phyloP scores from a whole-genome alignment of 2,888 invertebrate genomes.

The Fragum fragum region DNA sequence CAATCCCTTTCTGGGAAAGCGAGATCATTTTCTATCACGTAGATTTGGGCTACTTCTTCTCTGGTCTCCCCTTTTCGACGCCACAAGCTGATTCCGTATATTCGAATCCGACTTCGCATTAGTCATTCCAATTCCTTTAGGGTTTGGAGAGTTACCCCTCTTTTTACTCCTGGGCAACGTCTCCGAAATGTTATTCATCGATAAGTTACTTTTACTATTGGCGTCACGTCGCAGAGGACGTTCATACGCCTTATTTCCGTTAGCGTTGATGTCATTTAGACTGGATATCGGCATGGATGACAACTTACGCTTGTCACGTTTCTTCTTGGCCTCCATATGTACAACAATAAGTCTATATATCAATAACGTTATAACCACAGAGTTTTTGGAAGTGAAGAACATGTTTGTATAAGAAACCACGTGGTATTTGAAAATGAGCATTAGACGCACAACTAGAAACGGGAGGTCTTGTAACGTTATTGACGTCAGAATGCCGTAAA shows the following conservation, averaged over 20 bases:
- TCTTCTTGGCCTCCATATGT: constrained; percentile 57
- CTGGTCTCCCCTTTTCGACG: background rate
- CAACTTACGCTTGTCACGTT: constrained; percentile 39
- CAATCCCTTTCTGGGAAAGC: no score
- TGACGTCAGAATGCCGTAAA: constrained; percentile 81
- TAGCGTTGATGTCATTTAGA: constrained; percentile 42
- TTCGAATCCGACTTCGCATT: constrained; percentile 7
- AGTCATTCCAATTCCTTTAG: background rate
- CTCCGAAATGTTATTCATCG: constrained; percentile 11
- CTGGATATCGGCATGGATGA: constrained; percentile 23
- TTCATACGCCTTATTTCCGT: constrained; percentile 32
- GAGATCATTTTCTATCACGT: constrained; percentile 10
- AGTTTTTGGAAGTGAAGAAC: constrained; percentile 97
- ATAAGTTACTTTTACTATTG: background rate
- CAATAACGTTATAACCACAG: constrained; percentile 95
- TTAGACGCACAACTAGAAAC: constrained; percentile 88
- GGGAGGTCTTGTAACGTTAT: constrained; percentile 86
- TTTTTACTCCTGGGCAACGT: constrained; percentile 12
- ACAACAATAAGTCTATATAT: constrained; percentile 91
- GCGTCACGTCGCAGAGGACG: constrained; percentile 23
- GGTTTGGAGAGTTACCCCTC: background rate
- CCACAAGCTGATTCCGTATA: background rate
- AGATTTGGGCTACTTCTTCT: constrained; percentile 6
- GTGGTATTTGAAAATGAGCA: constrained; percentile 95
- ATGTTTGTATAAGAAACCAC: constrained; percentile 98